Evolutionary conservation across 2,113 vertebrate species (phyloP), one percentile per base, ranked within the genome.

Genomic region (Bujurquina vittata): DNA sequence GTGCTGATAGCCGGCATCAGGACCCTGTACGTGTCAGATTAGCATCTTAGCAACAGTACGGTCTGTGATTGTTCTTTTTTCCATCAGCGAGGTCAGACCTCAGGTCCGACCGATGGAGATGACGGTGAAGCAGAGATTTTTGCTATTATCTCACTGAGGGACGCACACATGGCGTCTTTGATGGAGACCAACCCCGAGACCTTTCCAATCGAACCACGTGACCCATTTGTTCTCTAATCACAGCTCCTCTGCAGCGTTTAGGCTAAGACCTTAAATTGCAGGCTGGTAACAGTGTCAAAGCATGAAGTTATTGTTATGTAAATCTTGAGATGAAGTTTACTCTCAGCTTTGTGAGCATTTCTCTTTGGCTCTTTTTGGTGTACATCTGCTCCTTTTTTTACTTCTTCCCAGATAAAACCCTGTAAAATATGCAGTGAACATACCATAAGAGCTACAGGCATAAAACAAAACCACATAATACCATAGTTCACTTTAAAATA

Each of bases 261-360:
- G 59, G 79, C 81, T 14, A 69, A 11, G 69, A 63, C 26, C 57
- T 61, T 8, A 74, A 67, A 81, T 77, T 37, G 77, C 12, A 80
- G 46, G 52, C 55, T 58, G 29, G 3, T 15, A 49, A 84, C 72
- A 14, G 78, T 75, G 46, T 77, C 60, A 67, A 31, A 33, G 62
- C 43, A 23, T 62, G 58, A 65, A 77, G 43, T 23, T 79, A 33
- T 61, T 1, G 7, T 86, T 87, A 23, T 31, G 6, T 85, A 87
- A 84, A 67, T 29, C 49, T 67, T 63, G 63, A 79, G 60, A 61
- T 87, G 73, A 87, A 86, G 37, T 87, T 89, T n/a, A 73, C 52
- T 80, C 54, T 18, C 11, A 61, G 60, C 69, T 33, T 55, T 72
- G 29, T 49, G 63, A 31, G 54, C 37, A 11, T 43, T 43, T 43